phyloP scores from a whole-genome alignment of 2,797 vertebrate genomes.

The Peromyscus attwateri region DNA sequence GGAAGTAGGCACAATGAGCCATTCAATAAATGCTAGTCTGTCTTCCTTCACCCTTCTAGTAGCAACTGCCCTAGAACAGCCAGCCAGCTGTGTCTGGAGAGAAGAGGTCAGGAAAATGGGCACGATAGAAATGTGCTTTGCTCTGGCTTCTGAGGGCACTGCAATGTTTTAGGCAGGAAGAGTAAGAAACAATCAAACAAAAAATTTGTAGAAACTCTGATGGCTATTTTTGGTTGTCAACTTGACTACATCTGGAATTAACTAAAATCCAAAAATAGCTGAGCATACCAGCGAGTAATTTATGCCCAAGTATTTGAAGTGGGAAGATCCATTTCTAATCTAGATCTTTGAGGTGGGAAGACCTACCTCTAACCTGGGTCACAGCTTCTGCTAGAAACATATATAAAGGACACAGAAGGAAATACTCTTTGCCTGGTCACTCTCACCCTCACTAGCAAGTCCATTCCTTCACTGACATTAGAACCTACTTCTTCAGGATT shows the following conservation, averaged over 20 bases:
- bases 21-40: not conserved
- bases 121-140: not conserved
- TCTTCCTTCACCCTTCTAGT: not conserved
- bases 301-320: not conserved
- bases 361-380: not conserved
- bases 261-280: not conserved
- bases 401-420: not conserved
- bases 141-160: not conserved
- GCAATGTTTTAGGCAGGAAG: not conserved
- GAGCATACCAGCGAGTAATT: not conserved
- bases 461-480: not conserved
- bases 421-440: not conserved
- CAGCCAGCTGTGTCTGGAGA: not conserved
- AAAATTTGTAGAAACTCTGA: not conserved
- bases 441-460: not conserved
- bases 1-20: not conserved
- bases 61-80: not conserved
- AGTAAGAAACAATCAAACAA: not conserved
- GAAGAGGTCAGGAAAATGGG: not conserved
- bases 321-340: not conserved
- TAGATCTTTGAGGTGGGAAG: not conserved
- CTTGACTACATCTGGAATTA: not conserved
- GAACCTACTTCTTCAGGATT: no score
- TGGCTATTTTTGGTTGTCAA: not conserved
- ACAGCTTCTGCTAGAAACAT: not conserved